Evolutionary conservation across 2,797 vertebrate genomes (phyloP).

Genomic region (Xiphophorus birchmanni): DNA sequence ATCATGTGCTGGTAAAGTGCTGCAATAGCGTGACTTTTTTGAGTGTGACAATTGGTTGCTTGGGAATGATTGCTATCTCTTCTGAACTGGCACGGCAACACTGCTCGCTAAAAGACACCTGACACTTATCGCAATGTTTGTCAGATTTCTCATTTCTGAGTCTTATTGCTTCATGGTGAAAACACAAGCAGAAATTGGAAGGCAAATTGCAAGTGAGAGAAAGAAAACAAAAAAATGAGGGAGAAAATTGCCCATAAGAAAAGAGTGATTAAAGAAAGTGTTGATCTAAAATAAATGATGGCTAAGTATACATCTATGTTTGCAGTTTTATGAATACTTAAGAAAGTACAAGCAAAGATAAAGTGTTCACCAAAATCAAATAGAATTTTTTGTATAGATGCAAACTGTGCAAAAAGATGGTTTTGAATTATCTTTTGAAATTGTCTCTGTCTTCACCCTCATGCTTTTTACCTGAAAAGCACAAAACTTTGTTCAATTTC

Average conservation of each 20-base stretch:
- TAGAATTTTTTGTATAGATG: too few species aligned
- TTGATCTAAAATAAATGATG: background rate
- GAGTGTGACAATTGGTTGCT: constrained; percentile 16
- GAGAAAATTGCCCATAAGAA: background rate
- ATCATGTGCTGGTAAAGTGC: constrained; percentile 15
- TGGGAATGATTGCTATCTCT: constrained; percentile 6
- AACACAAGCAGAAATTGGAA: background rate
- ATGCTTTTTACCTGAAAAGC: background rate
- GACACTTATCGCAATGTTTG: background rate
- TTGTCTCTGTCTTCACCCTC: background rate
- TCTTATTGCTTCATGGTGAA: background rate
- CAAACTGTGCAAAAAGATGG: background rate
- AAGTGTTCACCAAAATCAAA: background rate
- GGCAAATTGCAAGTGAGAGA: background rate
- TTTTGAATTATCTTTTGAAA: constrained; percentile 1
- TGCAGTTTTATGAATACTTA: background rate
- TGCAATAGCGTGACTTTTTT: constrained; percentile 21
- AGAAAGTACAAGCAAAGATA: background rate
- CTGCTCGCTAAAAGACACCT: background rate
- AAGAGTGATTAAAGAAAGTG: background rate
- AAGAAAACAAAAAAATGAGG: background rate
- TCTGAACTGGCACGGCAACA: background rate
- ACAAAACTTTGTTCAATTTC: background rate
- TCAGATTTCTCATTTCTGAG: background rate
- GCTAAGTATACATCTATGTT: background rate